phyloP scores from a whole-genome alignment of 1,140 invertebrate species.

The Drosophila sulfurigaster region DNA sequence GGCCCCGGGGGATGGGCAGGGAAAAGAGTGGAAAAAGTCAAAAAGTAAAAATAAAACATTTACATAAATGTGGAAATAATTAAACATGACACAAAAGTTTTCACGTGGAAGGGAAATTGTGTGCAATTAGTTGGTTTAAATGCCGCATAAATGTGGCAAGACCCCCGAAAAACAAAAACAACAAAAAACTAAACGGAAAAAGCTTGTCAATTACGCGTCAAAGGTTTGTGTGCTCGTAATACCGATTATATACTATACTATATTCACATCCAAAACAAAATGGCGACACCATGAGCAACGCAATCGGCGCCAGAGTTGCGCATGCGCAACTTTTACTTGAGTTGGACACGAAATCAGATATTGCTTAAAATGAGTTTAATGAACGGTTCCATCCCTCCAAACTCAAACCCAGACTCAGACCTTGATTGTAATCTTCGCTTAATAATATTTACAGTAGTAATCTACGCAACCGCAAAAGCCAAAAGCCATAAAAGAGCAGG shows the following conservation, averaged over 20 bases:
- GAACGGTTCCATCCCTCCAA: slow-evolving; percentile 62
- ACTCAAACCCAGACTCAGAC: not conserved
- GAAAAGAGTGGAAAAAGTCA: not conserved
- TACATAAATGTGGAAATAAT: slow-evolving; percentile 82
- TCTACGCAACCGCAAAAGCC: slow-evolving; percentile 49
- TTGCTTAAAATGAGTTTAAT: slow-evolving; percentile 61
- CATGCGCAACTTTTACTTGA: slow-evolving; percentile 62
- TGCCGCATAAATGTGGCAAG: slow-evolving; percentile 78
- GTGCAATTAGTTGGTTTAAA: slow-evolving; percentile 82
- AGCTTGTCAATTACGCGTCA: slow-evolving; percentile 78
- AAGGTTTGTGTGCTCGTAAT: slow-evolving; percentile 40
- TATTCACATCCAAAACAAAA: slow-evolving; percentile 37
- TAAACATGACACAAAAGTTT: slow-evolving; percentile 79
- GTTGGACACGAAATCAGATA: slow-evolving; percentile 69
- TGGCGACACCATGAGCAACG: slow-evolving; percentile 23
- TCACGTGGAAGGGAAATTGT: slow-evolving; percentile 69
- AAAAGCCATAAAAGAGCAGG: not conserved
- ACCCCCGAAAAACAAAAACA: slow-evolving; percentile 12
- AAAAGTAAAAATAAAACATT: slow-evolving; percentile 52
- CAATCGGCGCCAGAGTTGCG: slow-evolving; percentile 43
- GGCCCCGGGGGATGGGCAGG: slow-evolving; percentile 8
- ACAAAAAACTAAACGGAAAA: not conserved
- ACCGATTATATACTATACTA: no score
- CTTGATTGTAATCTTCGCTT: slow-evolving; percentile 74
- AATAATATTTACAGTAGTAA: slow-evolving; percentile 84